Base-by-base conservation (phyloP, 2,888 invertebrate genomes). In the Acanthosepion pharaonis region DNA sequence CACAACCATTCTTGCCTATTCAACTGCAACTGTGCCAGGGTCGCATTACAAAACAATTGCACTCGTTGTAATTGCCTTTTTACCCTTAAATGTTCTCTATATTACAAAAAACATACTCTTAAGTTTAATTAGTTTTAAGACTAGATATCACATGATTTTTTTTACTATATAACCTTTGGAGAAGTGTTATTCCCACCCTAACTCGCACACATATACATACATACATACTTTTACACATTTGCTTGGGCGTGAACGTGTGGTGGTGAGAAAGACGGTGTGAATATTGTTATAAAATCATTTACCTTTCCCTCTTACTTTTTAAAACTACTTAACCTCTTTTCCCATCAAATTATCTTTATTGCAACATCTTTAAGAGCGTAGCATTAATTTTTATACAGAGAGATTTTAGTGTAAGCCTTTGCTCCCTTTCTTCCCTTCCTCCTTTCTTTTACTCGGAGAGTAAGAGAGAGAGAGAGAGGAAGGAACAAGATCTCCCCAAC, bases 401-500 rank as follows among this genome's bases (percentile, higher is more conserved):
- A 78, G 15, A 3, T 78, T 33, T 93, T 51, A n/a, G 49, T 33
- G n/a, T 93, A 48, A 93, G 2, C 42, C 48, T 28, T 53, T 93
- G 5, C 49, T 5, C 49, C 2, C 28, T n/a, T 28, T 93, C 93
- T n/a, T 93, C 93, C 53, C 51, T 53, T 53, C 93, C 93, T 3
- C 92, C 53, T 25, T 49, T 93, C 49, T 53, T 53, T 49, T 92
- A n/a, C 53, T 51, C 53, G 15, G 23, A 49, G n/a, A 33, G n/a
- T 18, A 51, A 93, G 53, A 92, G n/a, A n/a, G 92, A 51, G 92
- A n/a, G 49, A 93, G 93, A n/a, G 49, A 53, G 93, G 93, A 93
- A 93, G 49, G 93, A 53, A 53, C n/a, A 49, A 93, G 28, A 51
- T 93, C 49, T 93, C 28, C 49, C 93, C 93, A 15, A 78, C 78